Evolutionary conservation across 2,888 invertebrate genomes (phyloP).

Genomic region (Desoria tigrina): DNA sequence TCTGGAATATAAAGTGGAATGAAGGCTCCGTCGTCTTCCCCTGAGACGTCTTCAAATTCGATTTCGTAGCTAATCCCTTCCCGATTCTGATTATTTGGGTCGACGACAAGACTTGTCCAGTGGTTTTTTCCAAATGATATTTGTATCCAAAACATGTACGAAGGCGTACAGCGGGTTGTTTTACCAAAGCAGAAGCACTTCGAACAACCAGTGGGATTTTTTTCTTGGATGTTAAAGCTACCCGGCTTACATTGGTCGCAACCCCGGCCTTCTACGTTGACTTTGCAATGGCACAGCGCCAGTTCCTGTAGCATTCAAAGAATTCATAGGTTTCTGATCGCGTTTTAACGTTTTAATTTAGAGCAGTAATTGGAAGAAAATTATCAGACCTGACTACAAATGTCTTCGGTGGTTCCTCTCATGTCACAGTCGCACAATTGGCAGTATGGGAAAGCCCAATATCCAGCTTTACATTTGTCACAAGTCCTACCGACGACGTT

Average conservation of each 20-base stretch:
- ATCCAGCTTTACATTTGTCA: constrained; percentile 78
- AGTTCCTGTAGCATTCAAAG: constrained; percentile 55
- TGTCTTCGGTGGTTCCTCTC: constrained; percentile 79
- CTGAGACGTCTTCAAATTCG: constrained; percentile 40
- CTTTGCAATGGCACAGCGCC: constrained; percentile 79
- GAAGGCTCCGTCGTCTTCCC: constrained; percentile 34
- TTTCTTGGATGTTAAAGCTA: constrained; percentile 81
- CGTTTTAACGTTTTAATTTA: constrained; percentile 7
- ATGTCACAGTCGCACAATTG: constrained; percentile 76
- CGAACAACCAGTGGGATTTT: constrained; percentile 87
- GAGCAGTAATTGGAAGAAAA: background rate
- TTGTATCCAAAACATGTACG: constrained; percentile 65
- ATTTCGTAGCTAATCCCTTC: constrained; percentile 39
- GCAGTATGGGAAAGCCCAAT: constrained; percentile 86
- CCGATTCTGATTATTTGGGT: constrained; percentile 33
- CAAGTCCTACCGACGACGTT: constrained; percentile 88
- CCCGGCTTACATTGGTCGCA: constrained; percentile 87
- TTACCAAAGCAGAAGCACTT: constrained; percentile 97
- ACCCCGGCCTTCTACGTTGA: constrained; percentile 71
- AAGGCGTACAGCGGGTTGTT: constrained; percentile 76
- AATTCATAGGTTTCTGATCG: too few relatives aligned
- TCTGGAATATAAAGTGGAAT: constrained; percentile 51
- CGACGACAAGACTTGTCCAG: constrained; percentile 44
- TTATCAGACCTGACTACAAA: constrained; percentile 73
- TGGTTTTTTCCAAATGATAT: constrained; percentile 38